A percentile compares a stretch with the other conserved stretches of the same genome.
Evolutionary conservation across 2,113 vertebrate species (phyloP).

Genomic region (cat (Felis catus)): DNA sequence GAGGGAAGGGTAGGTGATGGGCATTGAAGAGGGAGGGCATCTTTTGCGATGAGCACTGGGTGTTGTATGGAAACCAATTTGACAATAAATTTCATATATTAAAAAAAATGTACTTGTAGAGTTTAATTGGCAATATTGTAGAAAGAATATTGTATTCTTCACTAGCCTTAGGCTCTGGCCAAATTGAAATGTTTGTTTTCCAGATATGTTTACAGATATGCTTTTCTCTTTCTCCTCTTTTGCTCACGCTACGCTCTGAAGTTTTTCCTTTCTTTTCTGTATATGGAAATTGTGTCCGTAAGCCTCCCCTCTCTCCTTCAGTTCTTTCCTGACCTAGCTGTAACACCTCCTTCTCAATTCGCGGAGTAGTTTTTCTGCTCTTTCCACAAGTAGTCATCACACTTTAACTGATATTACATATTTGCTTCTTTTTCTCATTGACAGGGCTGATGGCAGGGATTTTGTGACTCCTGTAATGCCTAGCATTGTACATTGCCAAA

Average conservation of each 20-base stretch:
- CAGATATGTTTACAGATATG: background rate
- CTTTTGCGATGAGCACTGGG: too few species aligned
- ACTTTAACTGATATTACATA: background rate
- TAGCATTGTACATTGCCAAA: background rate
- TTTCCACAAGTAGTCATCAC: background rate
- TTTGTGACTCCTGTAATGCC: background rate
- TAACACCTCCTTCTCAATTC: background rate
- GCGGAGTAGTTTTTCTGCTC: background rate
- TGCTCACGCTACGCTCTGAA: background rate
- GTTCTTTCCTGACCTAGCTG: background rate
- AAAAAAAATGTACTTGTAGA: background rate
- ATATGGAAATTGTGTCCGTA: background rate
- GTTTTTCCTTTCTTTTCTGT: conserved; percentile 1
- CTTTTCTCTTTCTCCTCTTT: background rate
- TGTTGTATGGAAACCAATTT: too few species aligned
- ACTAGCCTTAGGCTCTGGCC: background rate
- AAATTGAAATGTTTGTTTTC: background rate
- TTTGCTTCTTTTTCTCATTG: background rate
- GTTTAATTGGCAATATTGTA: background rate
- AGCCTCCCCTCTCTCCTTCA: background rate
- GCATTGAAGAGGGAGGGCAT: too few species aligned
- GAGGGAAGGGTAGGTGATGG: too few species aligned
- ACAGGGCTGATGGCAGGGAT: background rate
- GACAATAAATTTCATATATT: too few species aligned
- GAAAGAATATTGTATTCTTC: background rate